Evolutionary conservation across 2,797 vertebrate species (phyloP), one percentile per base, ranked within the genome.

Genomic region (Steatocranus sp.): DNA sequence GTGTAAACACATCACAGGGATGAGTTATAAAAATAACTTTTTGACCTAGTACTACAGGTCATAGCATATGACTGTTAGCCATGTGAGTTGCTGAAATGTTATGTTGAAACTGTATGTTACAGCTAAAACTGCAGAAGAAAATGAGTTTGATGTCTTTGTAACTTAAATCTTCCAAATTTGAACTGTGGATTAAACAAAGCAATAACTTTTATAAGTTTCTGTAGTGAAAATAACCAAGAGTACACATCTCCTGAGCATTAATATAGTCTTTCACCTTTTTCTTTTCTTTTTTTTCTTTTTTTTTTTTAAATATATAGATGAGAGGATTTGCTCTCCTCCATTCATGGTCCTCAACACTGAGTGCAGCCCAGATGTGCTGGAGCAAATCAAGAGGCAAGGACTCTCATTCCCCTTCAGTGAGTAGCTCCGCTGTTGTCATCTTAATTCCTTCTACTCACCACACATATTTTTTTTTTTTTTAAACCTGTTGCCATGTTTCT

Each of bases 311-410:
- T 63, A 63, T 78, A 17, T 43, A 97, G 96, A 97, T 76, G 93
- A 95, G 74, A 93, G 96, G 91, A 97, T 99, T 91, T 98, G 98
- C 94, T 99, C 98, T 38, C 99, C 99, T 11, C 98, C 98, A 17
- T 99, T 99, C 95, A 98, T 99, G 99, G 98, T 99, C 87, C 95
- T 99, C 90, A 98, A 98, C 85, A 96, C 95, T n/a, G 97, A 97
- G 83, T 98, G 97, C 75, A 97, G 96, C 77, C 96, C 97, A 74
- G 97, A 99, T 80, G 97, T 97, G 30, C 93, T 99, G 95, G 94
- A 96, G 92, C 97, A 98, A 91, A 98, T 99, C 93, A 95, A 96
- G 95, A 96, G 97, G 87, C 98, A 98, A 14, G 97, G 98, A 92
- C 96, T 99, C 95, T 97, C 97, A 80, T 99, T 99, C 95, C 99